Conservation (phyloP, 2,797 vertebrate species). For the Chelidonichthys spinosus region DNA sequence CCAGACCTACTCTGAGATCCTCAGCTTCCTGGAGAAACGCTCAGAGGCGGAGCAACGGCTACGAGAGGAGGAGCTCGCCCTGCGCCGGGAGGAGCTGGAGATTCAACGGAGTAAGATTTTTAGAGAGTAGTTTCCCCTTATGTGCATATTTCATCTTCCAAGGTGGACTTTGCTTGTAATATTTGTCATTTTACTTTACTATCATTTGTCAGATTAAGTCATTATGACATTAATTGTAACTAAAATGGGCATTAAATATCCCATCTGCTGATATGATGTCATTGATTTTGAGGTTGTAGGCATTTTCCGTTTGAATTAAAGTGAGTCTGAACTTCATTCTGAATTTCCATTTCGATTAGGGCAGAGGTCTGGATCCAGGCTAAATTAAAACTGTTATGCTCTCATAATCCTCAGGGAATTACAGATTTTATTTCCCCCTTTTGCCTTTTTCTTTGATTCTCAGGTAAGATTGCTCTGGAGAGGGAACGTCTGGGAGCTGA, state of each 20-base stretch:
- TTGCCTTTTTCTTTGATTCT: background rate
- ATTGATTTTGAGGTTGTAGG: too few relatives aligned
- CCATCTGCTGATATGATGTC: too few relatives aligned
- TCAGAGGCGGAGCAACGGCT: conserved; percentile 85
- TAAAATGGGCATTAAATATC: background rate
- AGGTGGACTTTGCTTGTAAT: background rate
- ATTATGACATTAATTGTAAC: background rate
- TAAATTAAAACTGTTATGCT: background rate
- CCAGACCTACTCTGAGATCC: conserved; percentile 86
- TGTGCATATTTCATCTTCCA: background rate
- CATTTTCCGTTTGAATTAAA: background rate
- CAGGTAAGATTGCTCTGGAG: conserved; percentile 84
- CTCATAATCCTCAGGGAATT: background rate
- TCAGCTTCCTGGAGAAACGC: conserved; percentile 87
- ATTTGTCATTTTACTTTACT: background rate
- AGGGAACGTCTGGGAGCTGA: conserved; percentile 83
- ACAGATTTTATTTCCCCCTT: background rate
- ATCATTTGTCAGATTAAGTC: background rate
- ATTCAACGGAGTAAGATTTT: conserved; percentile 81
- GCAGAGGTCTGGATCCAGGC: background rate
- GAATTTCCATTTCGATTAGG: background rate
- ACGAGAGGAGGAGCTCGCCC: conserved; percentile 84
- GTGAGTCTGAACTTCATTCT: background rate
- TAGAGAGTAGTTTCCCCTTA: background rate
- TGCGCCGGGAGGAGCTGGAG: conserved; percentile 85